Conservation (phyloP, 2,888 invertebrate genomes). For the Xylocampa areola region DNA sequence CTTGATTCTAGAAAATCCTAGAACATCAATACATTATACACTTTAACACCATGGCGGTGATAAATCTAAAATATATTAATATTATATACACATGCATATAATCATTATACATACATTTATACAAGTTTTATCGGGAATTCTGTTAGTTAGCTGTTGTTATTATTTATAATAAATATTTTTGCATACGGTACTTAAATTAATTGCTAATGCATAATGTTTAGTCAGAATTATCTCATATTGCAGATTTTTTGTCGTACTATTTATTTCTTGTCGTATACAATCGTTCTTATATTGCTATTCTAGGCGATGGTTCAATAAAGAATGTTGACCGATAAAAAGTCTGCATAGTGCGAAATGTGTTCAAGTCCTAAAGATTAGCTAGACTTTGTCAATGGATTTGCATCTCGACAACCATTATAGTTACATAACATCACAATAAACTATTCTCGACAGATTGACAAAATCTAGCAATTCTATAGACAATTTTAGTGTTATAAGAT, state of each 20-base stretch:
- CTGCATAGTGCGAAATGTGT: conserved; percentile 11
- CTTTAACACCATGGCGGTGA: conserved; percentile 13
- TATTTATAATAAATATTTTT: conserved; percentile 29
- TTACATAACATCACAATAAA: too few relatives aligned
- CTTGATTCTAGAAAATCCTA: not conserved
- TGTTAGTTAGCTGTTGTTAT: conserved; percentile 43
- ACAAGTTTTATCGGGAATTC: conserved; percentile 36
- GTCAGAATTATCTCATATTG: conserved; percentile 15
- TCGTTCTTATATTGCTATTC: too few relatives aligned
- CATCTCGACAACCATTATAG: too few relatives aligned
- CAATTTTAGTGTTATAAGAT: conserved; percentile 25
- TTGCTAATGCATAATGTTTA: conserved; percentile 18
- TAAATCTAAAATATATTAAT: conserved; percentile 5
- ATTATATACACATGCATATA: conserved; percentile 16
- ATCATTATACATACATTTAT: conserved; percentile 31
- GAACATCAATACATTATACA: conserved; percentile 22
- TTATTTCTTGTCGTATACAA: not conserved
- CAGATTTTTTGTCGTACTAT: conserved; percentile 21
- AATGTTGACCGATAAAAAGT: conserved; percentile 14
- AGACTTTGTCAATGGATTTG: not conserved
- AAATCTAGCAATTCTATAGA: conserved; percentile 10
- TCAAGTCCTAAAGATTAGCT: conserved; percentile 4
- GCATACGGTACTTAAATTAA: conserved; percentile 47
- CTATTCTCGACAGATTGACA: not conserved
- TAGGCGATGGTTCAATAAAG: not conserved